phyloP scores from a whole-genome alignment of 2,113 vertebrate species.

The Struthio camelus region DNA sequence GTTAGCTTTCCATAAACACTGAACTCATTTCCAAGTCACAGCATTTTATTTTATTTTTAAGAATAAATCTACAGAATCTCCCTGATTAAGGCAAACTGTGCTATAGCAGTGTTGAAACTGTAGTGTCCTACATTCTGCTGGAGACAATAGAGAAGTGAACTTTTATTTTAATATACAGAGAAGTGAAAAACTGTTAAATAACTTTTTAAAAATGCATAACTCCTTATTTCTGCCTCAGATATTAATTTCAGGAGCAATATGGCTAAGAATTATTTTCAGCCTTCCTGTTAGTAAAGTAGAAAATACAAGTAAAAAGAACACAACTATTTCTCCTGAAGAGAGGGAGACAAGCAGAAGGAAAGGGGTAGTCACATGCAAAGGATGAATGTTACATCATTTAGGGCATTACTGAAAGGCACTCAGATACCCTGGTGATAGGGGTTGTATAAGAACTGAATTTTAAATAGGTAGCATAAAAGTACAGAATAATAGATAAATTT shows the following conservation, averaged over 20 bases:
- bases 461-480: neutral
- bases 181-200: neutral
- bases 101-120: neutral
- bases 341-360: neutral
- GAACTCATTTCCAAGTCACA: neutral
- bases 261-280: neutral
- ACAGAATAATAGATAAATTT: neutral
- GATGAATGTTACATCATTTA: neutral
- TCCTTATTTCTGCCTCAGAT: neutral
- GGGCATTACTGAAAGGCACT: neutral
- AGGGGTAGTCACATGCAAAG: neutral
- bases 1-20: neutral
- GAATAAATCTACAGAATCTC: neutral
- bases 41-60: neutral
- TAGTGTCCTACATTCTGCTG: neutral
- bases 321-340: neutral
- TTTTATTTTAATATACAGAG: neutral
- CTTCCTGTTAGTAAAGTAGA: neutral
- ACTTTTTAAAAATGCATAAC: neutral
- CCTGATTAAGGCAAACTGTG: neutral
- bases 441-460: neutral
- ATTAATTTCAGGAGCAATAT: neutral
- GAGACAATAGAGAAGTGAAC: neutral
- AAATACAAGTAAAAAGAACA: neutral
- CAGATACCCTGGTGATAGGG: neutral